These are phyloP conservation scores for Paraescarpia echinospica DNA, from an alignment of 1,140 invertebrate species.

Conservation along the genomic window DNA sequence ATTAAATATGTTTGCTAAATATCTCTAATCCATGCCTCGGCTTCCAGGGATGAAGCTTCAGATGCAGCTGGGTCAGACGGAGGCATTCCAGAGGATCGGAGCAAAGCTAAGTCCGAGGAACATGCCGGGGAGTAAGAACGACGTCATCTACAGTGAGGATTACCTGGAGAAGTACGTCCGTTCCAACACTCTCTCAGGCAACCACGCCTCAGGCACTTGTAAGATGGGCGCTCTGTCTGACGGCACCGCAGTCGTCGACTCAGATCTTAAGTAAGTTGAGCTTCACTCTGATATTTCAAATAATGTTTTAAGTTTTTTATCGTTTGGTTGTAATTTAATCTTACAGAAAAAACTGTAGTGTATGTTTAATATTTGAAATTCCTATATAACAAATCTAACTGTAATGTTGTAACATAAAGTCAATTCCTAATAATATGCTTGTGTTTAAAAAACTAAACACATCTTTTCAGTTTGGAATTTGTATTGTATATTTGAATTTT, in stretches of 20 bases:
- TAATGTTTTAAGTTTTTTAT: too few relatives aligned
- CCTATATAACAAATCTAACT: too few relatives aligned
- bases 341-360: too few relatives aligned
- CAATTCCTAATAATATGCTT: too few relatives aligned
- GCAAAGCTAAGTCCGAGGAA: constrained; percentile 8
- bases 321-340: too few relatives aligned
- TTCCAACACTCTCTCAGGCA: constrained; percentile 64
- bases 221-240: constrained; percentile 80
- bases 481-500: too few relatives aligned
- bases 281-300: neutral
- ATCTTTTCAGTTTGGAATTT: neutral
- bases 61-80: constrained; percentile 23
- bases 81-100: constrained; percentile 25
- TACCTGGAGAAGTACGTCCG: constrained; percentile 24
- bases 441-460: too few relatives aligned
- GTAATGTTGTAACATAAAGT: too few relatives aligned
- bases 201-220: constrained; percentile 84
- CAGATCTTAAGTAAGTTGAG: constrained; percentile 29
- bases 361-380: too few relatives aligned
- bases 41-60: constrained; percentile 25
- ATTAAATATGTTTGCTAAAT: too few relatives aligned
- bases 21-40: too few relatives aligned
- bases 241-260: constrained; percentile 34
- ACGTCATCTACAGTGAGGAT: constrained; percentile 12
- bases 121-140: neutral